These are phyloP conservation scores for Pseudolaguvia tuberculata DNA, from an alignment of 2,113 vertebrate species.

Conservation along the genomic window DNA sequence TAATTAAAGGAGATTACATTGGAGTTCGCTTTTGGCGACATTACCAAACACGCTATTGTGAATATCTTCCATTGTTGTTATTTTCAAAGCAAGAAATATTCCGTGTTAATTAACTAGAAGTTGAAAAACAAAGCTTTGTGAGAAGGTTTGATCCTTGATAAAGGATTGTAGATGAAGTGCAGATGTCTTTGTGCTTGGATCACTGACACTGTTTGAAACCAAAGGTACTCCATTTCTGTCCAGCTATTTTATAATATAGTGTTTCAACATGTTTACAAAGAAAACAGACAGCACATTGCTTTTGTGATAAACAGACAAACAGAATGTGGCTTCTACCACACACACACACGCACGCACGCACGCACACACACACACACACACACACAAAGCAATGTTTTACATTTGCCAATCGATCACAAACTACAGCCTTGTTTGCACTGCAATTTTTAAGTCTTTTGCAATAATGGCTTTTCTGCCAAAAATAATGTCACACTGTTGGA, in stretches of 20 bases:
- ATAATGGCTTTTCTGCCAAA: no score
- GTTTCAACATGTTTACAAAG: slow-evolving; percentile 36
- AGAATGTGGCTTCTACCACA: slow-evolving; percentile 27
- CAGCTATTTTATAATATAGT: slow-evolving; percentile 41
- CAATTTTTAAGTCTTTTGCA: no score
- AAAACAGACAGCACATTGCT: slow-evolving; percentile 25
- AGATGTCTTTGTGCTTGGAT: neutral
- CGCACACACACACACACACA: neutral
- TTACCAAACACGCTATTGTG: slow-evolving; percentile 4
- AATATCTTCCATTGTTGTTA: slow-evolving; percentile 13
- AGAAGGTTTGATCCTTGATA: slow-evolving; percentile 9
- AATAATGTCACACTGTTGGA: no score
- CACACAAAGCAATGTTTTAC: neutral
- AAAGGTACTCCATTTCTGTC: slow-evolving; percentile 41
- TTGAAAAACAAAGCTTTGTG: neutral
- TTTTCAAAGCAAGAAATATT: neutral
- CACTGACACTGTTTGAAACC: slow-evolving; percentile 36
- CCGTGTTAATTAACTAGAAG: slow-evolving; percentile 13
- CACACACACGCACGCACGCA: no score
- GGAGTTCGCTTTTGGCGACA: slow-evolving; percentile 4
- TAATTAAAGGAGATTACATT: slow-evolving; percentile 34
- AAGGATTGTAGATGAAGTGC: slow-evolving; percentile 9
- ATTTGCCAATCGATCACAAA: neutral
- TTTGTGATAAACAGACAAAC: slow-evolving; percentile 24
- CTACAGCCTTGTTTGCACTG: no score